phyloP scores from a whole-genome alignment of 1,140 invertebrate genomes.

The Apis cerana region DNA sequence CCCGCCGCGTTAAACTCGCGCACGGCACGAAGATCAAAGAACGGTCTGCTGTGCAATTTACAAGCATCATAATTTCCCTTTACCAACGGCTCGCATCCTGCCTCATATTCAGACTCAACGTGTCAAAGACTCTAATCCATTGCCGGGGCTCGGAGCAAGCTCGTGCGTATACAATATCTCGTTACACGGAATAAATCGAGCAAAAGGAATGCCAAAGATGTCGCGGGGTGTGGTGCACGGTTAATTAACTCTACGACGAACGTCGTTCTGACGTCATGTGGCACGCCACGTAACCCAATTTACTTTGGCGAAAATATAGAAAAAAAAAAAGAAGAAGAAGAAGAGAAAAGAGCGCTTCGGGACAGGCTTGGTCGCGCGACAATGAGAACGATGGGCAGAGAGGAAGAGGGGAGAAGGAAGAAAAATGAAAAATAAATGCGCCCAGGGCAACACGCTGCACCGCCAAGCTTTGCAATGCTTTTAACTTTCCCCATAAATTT shows the following conservation, averaged over 20 bases:
- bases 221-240: neutral
- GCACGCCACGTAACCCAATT: conserved; percentile 64
- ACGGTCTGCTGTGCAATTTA: neutral
- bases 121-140: neutral
- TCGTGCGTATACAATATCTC: neutral
- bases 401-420: conserved; percentile 28
- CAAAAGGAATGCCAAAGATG: neutral
- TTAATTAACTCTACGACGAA: conserved; percentile 64
- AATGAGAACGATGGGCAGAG: conserved; percentile 24
- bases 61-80: conserved; percentile 11
- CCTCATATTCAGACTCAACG: neutral
- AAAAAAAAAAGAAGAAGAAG: conserved; percentile 16
- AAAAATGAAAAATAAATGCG: conserved; percentile 69
- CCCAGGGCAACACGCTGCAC: conserved; percentile 62
- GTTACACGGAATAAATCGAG: conserved; percentile 27
- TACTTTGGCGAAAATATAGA: conserved; percentile 25
- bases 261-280: conserved; percentile 60
- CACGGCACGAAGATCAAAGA: neutral
- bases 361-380: neutral
- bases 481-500: conserved; percentile 79
- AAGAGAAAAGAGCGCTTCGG: conserved; percentile 34
- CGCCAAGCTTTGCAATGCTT: conserved; percentile 71
- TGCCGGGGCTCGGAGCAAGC: neutral
- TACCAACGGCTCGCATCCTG: neutral
- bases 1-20: neutral